Percentiles rank a stretch among this genome's conserved stretches.
These are phyloP conservation scores for Catharus bicknelli DNA, from an alignment of 2,113 vertebrate species.

Conservation along the genomic window DNA sequence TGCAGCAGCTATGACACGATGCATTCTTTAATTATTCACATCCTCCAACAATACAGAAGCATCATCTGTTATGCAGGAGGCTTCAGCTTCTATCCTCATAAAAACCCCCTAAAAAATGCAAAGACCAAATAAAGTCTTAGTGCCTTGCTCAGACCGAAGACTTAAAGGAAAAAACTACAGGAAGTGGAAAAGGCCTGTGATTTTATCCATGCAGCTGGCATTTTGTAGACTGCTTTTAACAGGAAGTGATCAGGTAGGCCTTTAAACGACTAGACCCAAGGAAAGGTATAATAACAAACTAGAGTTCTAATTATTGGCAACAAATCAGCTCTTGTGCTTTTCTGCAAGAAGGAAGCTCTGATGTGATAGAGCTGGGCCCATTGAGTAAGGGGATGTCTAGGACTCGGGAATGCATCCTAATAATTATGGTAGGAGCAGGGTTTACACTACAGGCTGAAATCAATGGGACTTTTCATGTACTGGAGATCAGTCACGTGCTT, in stretches of 20 bases:
- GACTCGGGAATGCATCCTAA: background rate
- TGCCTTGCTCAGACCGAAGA: background rate
- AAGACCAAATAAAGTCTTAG: background rate
- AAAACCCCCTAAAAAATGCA: background rate
- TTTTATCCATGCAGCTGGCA: background rate
- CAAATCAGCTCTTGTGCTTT: background rate
- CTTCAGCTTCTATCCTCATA: background rate
- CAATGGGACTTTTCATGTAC: background rate
- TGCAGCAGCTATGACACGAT: background rate
- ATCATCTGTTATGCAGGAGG: conserved; percentile 40
- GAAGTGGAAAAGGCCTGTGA: background rate
- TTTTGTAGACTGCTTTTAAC: background rate
- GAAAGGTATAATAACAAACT: background rate
- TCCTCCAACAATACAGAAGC: background rate
- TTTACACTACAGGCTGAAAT: background rate
- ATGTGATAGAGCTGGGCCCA: background rate
- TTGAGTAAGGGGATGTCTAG: background rate
- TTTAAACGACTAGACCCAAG: background rate
- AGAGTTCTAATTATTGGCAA: background rate
- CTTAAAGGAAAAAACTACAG: background rate
- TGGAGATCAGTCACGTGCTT: background rate
- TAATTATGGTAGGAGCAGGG: background rate
- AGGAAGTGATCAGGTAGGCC: background rate
- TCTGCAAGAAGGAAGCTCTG: background rate
- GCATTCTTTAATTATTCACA: background rate